phyloP scores from a whole-genome alignment of 2,113 vertebrate species.

The Anthoscopus minutus region DNA sequence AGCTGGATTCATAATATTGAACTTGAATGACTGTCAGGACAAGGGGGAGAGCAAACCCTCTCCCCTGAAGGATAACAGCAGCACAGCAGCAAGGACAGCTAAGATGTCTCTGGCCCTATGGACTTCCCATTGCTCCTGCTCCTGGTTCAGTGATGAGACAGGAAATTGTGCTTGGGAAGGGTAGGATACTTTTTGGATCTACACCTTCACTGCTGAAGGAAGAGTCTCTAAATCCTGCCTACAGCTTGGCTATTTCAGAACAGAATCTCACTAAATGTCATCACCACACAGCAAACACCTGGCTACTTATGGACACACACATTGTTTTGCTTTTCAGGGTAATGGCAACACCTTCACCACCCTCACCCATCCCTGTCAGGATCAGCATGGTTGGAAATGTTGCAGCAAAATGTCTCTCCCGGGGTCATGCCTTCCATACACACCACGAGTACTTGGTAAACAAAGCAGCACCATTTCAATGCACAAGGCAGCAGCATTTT shows the following conservation, averaged over 20 bases:
- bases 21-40: not conserved
- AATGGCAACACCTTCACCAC: not conserved
- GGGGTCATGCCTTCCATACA: not conserved
- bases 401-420: not conserved
- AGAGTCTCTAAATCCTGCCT: not conserved
- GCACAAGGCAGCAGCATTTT: not conserved
- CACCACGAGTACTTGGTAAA: not conserved
- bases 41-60: not conserved
- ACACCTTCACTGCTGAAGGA: not conserved
- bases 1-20: not conserved
- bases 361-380: not conserved
- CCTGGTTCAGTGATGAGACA: not conserved
- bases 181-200: no score
- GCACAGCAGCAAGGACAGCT: not conserved
- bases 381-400: not conserved
- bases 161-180: not conserved
- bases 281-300: fast-evolving
- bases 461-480: not conserved
- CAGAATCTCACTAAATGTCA: not conserved
- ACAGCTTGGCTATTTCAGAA: not conserved
- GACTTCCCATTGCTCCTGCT: not conserved
- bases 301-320: not conserved
- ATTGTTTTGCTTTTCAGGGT: not conserved
- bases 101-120: not conserved
- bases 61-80: not conserved